phyloP scores from a whole-genome alignment of 1,140 invertebrate genomes.

The Heliconius hermathena region DNA sequence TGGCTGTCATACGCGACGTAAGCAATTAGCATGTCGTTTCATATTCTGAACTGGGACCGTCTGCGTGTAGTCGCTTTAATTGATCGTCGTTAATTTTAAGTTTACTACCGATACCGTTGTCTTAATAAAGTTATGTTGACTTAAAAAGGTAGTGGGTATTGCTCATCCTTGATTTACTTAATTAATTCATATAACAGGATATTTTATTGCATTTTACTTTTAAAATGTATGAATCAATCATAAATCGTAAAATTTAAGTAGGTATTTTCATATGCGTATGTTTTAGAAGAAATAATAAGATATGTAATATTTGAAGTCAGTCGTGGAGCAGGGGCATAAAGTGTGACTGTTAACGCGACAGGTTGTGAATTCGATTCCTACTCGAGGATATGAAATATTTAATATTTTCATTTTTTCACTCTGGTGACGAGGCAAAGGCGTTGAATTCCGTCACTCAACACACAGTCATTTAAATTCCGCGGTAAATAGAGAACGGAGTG shows the following conservation, averaged over 20 bases:
- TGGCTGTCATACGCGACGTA: background rate
- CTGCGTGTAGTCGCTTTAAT: constrained; percentile 51
- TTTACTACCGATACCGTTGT: constrained; percentile 44
- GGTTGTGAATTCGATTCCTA: too few species aligned
- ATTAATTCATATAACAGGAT: constrained; percentile 21
- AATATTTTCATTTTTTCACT: too few species aligned
- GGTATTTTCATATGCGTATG: too few species aligned
- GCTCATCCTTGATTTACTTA: constrained; percentile 14
- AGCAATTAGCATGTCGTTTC: constrained; percentile 7
- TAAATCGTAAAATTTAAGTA: background rate
- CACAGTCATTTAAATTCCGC: too few species aligned
- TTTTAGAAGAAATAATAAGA: too few species aligned
- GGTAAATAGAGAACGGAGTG: too few species aligned
- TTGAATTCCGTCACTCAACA: too few species aligned
- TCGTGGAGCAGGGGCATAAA: too few species aligned
- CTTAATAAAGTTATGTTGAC: constrained; percentile 36
- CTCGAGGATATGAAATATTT: too few species aligned
- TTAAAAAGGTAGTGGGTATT: constrained; percentile 28
- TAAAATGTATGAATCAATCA: background rate
- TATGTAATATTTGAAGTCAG: too few species aligned
- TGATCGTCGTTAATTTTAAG: constrained; percentile 48
- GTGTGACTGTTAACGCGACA: too few species aligned
- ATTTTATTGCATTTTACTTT: background rate
- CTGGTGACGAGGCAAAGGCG: too few species aligned
- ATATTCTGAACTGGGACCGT: constrained; percentile 31